Conservation (phyloP, 2,888 invertebrate genomes). For the Hydriomena furcata region DNA sequence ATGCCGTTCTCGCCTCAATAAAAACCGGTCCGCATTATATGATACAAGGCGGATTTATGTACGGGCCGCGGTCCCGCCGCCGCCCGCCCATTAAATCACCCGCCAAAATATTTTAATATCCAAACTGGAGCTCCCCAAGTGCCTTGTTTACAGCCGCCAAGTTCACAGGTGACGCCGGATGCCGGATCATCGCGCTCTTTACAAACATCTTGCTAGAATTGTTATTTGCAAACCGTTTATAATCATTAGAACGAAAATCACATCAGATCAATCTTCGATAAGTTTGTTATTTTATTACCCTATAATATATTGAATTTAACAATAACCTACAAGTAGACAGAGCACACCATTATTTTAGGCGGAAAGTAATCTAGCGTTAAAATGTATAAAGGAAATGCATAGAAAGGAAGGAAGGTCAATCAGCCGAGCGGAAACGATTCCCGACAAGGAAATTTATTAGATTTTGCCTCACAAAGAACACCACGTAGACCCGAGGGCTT, state of each 20-base stretch:
- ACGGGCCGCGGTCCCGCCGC: constrained; percentile 30
- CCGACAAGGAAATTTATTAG: constrained; percentile 33
- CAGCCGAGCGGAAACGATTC: constrained; percentile 38
- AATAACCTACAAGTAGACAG: not conserved
- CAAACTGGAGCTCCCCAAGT: constrained; percentile 21
- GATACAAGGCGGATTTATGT: constrained; percentile 49
- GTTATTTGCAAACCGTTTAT: not conserved
- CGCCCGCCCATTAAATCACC: constrained; percentile 33
- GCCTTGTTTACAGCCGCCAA: constrained; percentile 40
- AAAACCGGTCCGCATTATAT: constrained; percentile 54
- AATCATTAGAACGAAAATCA: not conserved
- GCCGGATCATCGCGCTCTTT: constrained; percentile 10
- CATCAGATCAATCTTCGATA: too few relatives aligned
- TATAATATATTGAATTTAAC: not conserved
- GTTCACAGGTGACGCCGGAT: constrained; percentile 1
- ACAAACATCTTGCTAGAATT: not conserved
- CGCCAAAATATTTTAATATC: constrained; percentile 43
- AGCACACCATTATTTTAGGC: constrained; percentile 17
- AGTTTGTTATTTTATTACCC: too few relatives aligned
- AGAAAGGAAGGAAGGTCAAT: constrained; percentile 28
- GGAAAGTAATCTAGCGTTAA: constrained; percentile 24
- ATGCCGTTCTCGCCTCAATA: constrained; percentile 61
- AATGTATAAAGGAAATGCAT: constrained; percentile 34
- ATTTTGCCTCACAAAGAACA: constrained; percentile 26
- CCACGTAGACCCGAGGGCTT: constrained; percentile 1